Evolutionary conservation across 2,888 invertebrate genomes (phyloP).

Genomic region (Erannis defoliaria): DNA sequence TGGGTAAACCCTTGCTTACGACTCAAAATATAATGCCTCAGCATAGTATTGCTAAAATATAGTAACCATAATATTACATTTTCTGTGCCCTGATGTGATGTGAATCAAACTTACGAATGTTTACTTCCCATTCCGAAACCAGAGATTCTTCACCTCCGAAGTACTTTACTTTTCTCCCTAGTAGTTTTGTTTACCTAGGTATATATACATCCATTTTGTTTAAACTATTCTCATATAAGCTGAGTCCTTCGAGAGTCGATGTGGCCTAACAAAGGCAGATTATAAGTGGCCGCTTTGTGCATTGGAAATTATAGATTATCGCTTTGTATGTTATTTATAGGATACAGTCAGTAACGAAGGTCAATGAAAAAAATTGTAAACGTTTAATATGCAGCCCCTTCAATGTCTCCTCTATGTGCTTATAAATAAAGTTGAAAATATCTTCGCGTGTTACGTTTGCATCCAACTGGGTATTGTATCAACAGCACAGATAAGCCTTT

Average conservation of each 20-base stretch:
- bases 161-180: not conserved
- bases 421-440: slow-evolving; percentile 22
- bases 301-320: slow-evolving; percentile 45
- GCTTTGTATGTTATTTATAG: slow-evolving; percentile 60
- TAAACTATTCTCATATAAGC: slow-evolving; percentile 29
- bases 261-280: slow-evolving; percentile 41
- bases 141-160: no score
- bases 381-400: slow-evolving; percentile 18
- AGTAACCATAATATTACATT: no score
- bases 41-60: no score
- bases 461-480: slow-evolving; percentile 11
- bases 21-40: no score
- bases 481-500: slow-evolving; percentile 30
- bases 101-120: not conserved
- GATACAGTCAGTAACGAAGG: slow-evolving; percentile 51
- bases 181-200: no score
- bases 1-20: no score
- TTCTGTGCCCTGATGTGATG: no score
- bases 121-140: not conserved
- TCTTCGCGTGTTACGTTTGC: slow-evolving; percentile 12
- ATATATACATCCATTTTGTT: no score
- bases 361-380: slow-evolving; percentile 39
- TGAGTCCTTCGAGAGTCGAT: slow-evolving; percentile 11
- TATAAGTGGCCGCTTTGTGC: slow-evolving; percentile 52
- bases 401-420: slow-evolving; percentile 17